Conservation (phyloP, 2,113 vertebrate genomes). For the Leptobrachium leishanense region DNA sequence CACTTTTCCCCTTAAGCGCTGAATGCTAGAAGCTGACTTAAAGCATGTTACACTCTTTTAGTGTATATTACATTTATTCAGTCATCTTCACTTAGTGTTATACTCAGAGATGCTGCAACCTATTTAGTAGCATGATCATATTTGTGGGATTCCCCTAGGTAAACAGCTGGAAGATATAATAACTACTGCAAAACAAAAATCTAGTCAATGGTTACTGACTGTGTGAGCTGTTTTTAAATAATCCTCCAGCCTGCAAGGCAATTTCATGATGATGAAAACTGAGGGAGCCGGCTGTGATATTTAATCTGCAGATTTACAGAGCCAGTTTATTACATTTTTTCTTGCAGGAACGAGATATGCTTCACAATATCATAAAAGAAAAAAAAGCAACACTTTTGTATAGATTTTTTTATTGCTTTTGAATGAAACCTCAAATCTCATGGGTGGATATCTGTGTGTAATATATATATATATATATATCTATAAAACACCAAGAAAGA, state of each 20-base stretch:
- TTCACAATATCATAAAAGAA: slow-evolving; percentile 8
- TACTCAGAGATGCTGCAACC: not conserved
- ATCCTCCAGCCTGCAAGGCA: slow-evolving; percentile 13
- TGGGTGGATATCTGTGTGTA: no score
- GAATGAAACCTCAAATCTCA: no score
- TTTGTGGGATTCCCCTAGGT: slow-evolving; percentile 38
- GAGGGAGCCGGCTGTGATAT: slow-evolving; percentile 41
- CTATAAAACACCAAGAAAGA: no score
- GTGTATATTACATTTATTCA: slow-evolving; percentile 28
- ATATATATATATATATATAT: no score
- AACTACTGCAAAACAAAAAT: slow-evolving; percentile 35
- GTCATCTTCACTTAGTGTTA: slow-evolving; percentile 17
- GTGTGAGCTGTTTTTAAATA: slow-evolving; percentile 24
- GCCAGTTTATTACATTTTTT: slow-evolving; percentile 16
- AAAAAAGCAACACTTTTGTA: not conserved
- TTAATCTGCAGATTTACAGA: slow-evolving; percentile 32
- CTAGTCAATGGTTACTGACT: not conserved
- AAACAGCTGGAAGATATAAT: slow-evolving; percentile 26
- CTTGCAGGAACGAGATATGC: not conserved
- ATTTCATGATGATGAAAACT: not conserved
- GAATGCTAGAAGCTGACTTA: slow-evolving; percentile 3
- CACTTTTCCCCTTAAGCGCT: slow-evolving; percentile 7
- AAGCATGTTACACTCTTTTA: slow-evolving; percentile 11
- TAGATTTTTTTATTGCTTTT: not conserved
- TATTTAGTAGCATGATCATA: slow-evolving; percentile 29